phyloP scores from a whole-genome alignment of 1,140 invertebrate species.

The Hetaerina americana region DNA sequence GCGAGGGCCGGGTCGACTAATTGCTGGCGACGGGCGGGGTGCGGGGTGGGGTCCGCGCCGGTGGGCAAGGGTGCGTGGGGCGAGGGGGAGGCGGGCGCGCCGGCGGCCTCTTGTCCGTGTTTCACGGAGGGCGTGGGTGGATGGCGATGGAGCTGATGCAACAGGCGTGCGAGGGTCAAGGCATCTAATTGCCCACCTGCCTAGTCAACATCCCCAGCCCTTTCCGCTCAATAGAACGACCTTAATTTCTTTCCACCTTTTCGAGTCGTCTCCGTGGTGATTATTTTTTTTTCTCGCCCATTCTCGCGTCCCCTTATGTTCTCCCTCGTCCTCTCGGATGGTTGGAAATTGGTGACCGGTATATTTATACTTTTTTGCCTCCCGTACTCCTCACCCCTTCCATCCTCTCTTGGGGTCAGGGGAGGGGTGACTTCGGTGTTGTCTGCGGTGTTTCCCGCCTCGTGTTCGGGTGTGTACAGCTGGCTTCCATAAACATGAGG shows the following conservation, averaged over 20 bases:
- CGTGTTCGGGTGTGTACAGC: too few species aligned
- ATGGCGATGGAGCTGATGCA: background rate
- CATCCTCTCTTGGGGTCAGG: background rate
- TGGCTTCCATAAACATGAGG: background rate
- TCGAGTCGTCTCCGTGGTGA: background rate
- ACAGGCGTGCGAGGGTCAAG: background rate
- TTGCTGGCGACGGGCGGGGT: too few species aligned
- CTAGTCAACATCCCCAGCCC: background rate
- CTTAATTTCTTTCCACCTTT: background rate
- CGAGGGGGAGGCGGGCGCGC: too few species aligned
- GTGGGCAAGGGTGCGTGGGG: too few species aligned
- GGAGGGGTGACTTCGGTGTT: too few species aligned
- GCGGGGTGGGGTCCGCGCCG: too few species aligned
- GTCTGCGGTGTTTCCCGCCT: too few species aligned
- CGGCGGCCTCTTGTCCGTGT: too few species aligned
- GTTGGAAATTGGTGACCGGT: background rate
- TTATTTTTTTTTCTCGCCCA: background rate
- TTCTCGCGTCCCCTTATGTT: background rate
- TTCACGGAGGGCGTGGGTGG: background rate
- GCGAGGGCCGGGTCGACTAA: too few species aligned
- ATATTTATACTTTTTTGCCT: background rate
- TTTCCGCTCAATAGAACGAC: background rate
- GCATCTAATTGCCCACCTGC: background rate
- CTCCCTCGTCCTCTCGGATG: background rate
- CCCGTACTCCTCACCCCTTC: too few species aligned